Conservation (phyloP, 2,888 invertebrate genomes). For the Lasius platythorax region DNA sequence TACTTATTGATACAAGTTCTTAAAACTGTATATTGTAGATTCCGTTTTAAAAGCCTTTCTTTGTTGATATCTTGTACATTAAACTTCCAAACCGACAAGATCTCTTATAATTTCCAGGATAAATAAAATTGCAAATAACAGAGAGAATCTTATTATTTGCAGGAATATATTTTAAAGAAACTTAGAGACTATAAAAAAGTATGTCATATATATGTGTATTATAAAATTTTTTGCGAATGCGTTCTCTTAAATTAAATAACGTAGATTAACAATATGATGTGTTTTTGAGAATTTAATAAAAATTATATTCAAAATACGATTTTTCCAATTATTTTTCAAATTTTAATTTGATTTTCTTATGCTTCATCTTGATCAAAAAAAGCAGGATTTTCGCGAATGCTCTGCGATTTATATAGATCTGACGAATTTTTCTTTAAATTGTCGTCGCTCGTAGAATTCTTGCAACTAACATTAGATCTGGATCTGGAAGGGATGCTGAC, state of each 20-base stretch:
- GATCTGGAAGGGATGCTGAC: conserved; percentile 64
- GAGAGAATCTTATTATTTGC: not conserved
- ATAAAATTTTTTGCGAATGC: not conserved
- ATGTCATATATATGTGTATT: not conserved
- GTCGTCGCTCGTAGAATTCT: conserved; percentile 85
- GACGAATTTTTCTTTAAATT: conserved; percentile 30
- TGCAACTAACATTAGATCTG: not conserved
- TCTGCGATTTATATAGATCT: conserved; percentile 4
- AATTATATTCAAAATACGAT: not conserved
- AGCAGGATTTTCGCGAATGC: conserved; percentile 59
- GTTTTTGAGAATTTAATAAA: conserved; percentile 11
- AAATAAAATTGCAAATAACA: conserved; percentile 2
- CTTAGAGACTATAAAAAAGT: not conserved
- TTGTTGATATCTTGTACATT: not conserved
- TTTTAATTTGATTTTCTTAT: conserved; percentile 33
- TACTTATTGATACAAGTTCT: not conserved
- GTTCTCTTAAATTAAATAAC: not conserved
- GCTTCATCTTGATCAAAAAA: conserved; percentile 64
- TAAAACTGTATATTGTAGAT: not conserved
- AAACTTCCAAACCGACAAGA: not conserved
- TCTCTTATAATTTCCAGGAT: not conserved
- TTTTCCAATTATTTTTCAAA: not conserved
- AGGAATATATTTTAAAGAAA: conserved; percentile 3
- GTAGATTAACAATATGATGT: not conserved
- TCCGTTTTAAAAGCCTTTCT: not conserved